These are phyloP conservation scores for Xyliphius kryptos DNA, from an alignment of 2,113 vertebrate species.

Conservation along the genomic window DNA sequence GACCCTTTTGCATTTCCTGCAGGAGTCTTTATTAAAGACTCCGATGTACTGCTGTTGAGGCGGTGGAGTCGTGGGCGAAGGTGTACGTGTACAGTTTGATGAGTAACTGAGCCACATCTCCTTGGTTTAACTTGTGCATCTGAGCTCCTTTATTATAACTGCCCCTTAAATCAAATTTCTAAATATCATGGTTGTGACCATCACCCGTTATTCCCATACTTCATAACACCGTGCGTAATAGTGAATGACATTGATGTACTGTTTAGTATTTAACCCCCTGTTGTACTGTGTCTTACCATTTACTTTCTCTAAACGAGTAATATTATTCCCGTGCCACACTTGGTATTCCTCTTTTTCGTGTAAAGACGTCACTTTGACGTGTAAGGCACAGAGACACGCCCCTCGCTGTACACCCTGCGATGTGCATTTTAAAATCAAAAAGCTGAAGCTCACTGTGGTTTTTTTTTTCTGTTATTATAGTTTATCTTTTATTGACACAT, in stretches of 20 bases:
- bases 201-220: no score
- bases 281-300: not conserved
- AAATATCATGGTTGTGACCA: no score
- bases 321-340: not conserved
- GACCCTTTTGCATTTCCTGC: not conserved
- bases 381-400: constrained; percentile 8
- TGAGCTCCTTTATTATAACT: no score
- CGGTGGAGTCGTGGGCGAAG: constrained; percentile 39
- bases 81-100: constrained; percentile 43
- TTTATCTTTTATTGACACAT: no score
- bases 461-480: no score
- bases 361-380: constrained; percentile 35
- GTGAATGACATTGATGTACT: not conserved
- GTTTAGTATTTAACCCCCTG: not conserved
- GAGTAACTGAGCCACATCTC: constrained; percentile 30
- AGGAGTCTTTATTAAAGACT: not conserved
- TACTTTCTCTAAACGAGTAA: not conserved
- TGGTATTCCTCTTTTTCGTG: constrained; percentile 22
- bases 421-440: constrained; percentile 7
- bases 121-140: no score
- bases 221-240: no score
- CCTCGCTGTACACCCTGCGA: not conserved
- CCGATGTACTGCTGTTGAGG: constrained; percentile 11
- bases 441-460: no score
- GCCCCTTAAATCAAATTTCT: no score